Evolutionary conservation across 2,888 invertebrate species (phyloP).

Genomic region (Melipona bicolor): DNA sequence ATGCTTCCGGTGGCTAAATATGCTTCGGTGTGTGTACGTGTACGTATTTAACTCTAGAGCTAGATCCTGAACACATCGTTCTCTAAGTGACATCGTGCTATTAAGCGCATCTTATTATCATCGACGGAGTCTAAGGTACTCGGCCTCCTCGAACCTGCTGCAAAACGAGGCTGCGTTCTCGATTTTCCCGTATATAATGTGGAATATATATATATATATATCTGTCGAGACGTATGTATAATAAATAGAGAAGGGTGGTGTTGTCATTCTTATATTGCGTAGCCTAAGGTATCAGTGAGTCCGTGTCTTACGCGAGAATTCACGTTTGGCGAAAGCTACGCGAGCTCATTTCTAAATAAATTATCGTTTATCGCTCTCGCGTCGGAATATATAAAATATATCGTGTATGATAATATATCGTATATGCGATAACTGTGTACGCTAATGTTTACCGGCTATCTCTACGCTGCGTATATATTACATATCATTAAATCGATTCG

Average conservation of each 20-base stretch:
- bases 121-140: constrained; percentile 69
- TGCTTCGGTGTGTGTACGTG: constrained; percentile 46
- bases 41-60: constrained; percentile 70
- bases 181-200: not conserved
- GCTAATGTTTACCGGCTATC: constrained; percentile 32
- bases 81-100: constrained; percentile 70
- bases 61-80: constrained; percentile 76
- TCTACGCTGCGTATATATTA: constrained; percentile 15
- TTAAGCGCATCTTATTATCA: constrained; percentile 73
- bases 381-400: constrained; percentile 56
- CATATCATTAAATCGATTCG: constrained; percentile 10
- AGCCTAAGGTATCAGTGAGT: not conserved
- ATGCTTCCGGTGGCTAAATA: constrained; percentile 42
- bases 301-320: constrained; percentile 23
- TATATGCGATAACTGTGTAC: constrained; percentile 41
- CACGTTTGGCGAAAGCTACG: constrained; percentile 44
- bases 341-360: constrained; percentile 15
- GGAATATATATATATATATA: not conserved
- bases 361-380: constrained; percentile 24
- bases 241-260: not conserved
- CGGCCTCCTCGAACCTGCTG: constrained; percentile 42
- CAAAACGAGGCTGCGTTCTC: constrained; percentile 24
- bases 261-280: not conserved
- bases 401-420: constrained; percentile 53
- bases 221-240: constrained; percentile 3